phyloP scores from a whole-genome alignment of 2,113 vertebrate species.

The Anarhynchus alexandrinus region DNA sequence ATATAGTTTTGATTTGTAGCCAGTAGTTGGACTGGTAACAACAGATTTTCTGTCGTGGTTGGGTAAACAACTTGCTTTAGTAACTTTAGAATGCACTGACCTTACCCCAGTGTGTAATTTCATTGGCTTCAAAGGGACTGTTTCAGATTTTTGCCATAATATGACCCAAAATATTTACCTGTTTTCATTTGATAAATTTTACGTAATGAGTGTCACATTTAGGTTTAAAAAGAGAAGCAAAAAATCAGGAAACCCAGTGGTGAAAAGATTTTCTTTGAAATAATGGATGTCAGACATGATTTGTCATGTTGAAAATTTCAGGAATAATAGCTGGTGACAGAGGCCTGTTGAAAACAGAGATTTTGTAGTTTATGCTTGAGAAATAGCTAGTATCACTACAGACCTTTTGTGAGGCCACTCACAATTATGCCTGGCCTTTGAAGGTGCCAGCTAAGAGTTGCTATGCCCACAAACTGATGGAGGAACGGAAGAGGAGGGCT shows the following conservation, averaged over 20 bases:
- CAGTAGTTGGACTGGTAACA: constrained; percentile 28
- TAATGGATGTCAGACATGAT: background rate
- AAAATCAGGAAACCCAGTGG: background rate
- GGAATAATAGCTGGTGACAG: background rate
- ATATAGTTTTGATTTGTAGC: constrained; percentile 44
- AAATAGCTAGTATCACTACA: background rate
- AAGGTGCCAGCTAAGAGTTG: background rate
- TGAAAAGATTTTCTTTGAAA: background rate
- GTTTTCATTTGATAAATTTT: background rate
- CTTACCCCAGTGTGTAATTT: background rate
- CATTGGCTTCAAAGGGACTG: background rate
- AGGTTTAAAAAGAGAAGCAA: background rate
- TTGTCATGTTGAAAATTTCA: background rate
- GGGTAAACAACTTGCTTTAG: constrained; percentile 32
- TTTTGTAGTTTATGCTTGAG: background rate
- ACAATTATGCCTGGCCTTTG: background rate
- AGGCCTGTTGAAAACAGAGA: background rate
- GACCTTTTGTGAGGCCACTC: background rate
- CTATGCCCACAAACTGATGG: background rate
- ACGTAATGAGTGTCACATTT: background rate
- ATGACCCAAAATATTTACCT: background rate
- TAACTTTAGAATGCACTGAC: constrained; percentile 19
- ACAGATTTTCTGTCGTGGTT: constrained; percentile 24
- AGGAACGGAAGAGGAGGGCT: background rate
- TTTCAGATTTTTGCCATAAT: background rate